Base-by-base conservation (phyloP, 1,140 invertebrate genomes). In the Phenacoccus solenopsis region DNA sequence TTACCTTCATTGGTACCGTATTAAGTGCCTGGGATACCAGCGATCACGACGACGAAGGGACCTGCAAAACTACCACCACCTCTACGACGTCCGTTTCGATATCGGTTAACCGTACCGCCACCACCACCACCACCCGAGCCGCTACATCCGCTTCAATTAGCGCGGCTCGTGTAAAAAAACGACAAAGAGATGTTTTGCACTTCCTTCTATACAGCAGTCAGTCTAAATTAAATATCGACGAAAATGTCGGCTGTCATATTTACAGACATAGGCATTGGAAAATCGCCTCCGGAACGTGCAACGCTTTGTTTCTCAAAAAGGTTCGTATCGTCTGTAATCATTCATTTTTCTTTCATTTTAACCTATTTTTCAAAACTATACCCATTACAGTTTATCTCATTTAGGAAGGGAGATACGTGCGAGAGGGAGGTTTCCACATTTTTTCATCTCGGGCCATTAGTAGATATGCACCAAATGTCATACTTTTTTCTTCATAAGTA, bases 271-370 rank as follows among this genome's bases (percentile, higher is more conserved):
- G 85, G 72, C 87, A 90, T 76, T 88, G 87, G 85, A 86, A 87
- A 75, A 85, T 86, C 70, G 85, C 86, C 30, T 82, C 86, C 38
- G 86, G 87, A 76, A 83, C 85, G 69, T 90, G 88, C 79, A 89
- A 89, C 76, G 87, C 87, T 78, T 78, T 85, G 67, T 89, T 89
- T 78, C 81, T 89, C 68, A 82, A 84, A 78, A 89, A 90, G 87
- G 88, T 90, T 22, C 12, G 59, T 64, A 64, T 24, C n/a, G n/a
- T n/a, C n/a, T n/a, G n/a, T n/a, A n/a, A n/a, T n/a, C n/a, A n/a
- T n/a, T n/a, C n/a, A n/a, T n/a, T n/a, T n/a, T n/a, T n/a, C n/a
- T n/a, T n/a, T n/a, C n/a, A n/a, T n/a, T n/a, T n/a, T n/a, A n/a
- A n/a, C n/a, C n/a, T n/a, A n/a, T n/a, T n/a, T n/a, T n/a, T n/a